Evolutionary conservation across 1,140 invertebrate genomes (phyloP), one percentile per base, ranked within the genome.

Genomic region (Heliconius himera): DNA sequence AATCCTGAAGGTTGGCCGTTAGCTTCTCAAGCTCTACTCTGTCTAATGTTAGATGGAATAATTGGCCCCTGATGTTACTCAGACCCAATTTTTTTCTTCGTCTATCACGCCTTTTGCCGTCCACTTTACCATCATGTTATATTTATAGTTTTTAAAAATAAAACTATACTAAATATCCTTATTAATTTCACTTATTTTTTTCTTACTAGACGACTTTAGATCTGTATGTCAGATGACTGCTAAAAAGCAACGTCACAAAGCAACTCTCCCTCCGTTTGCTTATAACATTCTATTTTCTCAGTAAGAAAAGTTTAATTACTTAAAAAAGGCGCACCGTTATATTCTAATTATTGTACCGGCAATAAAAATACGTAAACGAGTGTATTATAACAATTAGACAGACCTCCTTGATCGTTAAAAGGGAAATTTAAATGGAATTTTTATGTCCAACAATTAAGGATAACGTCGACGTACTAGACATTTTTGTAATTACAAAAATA

Each of bases 401-500:
- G 91, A 90, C 90, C 91, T 90, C 90, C 90, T 87, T 84, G 91
- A 93, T 94, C 91, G 91, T 94, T 94, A 94, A 94, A 94, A 93
- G 88, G 91, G 91, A 94, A 94, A 94, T 94, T 94, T 94, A 93
- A 94, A 94, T 94, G 93, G 93, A 94, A 94, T 94, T 94, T 94
- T 94, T 94, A 94, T 94, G 93, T 94, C 89, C 91, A 93, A 91
- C 92, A 94, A 94, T 94, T 94, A 94, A 94, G 92, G 93, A 94
- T 94, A 94, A 94, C 91, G 93, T 92, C 89, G 93, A 86, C 91
- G 90, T 93, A 90, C 89, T 93, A 93, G 93, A 94, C 93, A 94
- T 94, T 94, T 94, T 94, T 94, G 92, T 94, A 94, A 94, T 94
- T 94, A 94, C 93, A 93, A 94, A 94, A 94, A 94, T 94, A 94